Evolutionary conservation across 2,888 invertebrate species (phyloP), one percentile per base, ranked within the genome.

Genomic region (Idaea biselata): DNA sequence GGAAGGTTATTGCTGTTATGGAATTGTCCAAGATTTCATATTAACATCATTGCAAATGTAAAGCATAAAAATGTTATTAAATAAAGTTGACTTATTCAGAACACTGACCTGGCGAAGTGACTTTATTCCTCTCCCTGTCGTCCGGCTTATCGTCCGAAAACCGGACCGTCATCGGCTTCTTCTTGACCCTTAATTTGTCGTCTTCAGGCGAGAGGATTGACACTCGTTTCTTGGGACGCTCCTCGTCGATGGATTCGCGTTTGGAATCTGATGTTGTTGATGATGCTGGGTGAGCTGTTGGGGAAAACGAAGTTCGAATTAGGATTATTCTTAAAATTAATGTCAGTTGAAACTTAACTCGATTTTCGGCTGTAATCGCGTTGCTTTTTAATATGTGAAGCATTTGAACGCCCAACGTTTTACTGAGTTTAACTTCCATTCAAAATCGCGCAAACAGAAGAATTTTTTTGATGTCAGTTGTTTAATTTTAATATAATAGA

Each of bases 111-210:
- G 90, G 91, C 56, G 91, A 91, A 61, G 83, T 82, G 64, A 85
- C 75, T 76, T 88, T 91, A 75, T 77, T 80, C 65, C 84, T 83
- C 59, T 89, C 89, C 25, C 66, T 53, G 6, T 89, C 90, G 73
- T 82, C 85, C 80, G 86, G 88, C 66, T 73, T 81, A 65, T 91
- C 91, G 54, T 91, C 91, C 71, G 89, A 89, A 80, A 91, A 92
- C 77, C 91, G 88, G 55, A 91, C 91, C 6, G 89, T 91, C 91
- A 91, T 90, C 16, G 84, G 77, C 68, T 91, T 91, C 86, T 91
- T 92, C 80, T 89, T 90, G 56, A 80, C 83, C 61, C 88, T 77
- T 25, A 88, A 79, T 67, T 87, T 87, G 61, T 91, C 91, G 63
- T 92, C 91, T 16, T 92, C 91, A 0, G 89, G 90, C 0, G 90